Conservation (phyloP, 92 coral and sea anemone species). For the Zoanthus solanderi region DNA sequence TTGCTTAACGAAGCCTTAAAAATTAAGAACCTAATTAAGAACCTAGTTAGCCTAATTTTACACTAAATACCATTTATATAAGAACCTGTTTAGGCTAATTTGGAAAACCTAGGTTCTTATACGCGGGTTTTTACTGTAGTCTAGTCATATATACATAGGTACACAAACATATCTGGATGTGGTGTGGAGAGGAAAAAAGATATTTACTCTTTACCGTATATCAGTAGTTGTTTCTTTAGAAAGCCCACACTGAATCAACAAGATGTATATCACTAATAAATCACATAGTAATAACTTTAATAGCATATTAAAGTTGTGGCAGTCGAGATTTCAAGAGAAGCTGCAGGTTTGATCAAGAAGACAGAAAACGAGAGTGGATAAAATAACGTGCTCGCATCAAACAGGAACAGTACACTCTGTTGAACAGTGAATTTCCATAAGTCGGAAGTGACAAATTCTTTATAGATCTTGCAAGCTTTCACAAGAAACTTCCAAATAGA, state of each 20-base stretch:
- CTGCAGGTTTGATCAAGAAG: constrained; percentile 27
- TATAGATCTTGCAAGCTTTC: constrained; percentile 35
- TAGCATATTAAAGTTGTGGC: constrained; percentile 48
- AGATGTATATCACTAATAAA: neutral
- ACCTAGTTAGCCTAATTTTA: too few relatives aligned
- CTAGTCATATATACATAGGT: neutral
- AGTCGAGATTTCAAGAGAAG: constrained; percentile 48
- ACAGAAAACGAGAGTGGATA: constrained; percentile 49
- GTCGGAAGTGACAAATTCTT: constrained; percentile 29
- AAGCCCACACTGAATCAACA: neutral
- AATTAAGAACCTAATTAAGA: too few relatives aligned
- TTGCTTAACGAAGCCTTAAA: too few relatives aligned
- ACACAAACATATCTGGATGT: constrained; percentile 1
- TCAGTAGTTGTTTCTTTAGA: neutral
- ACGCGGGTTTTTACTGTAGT: too few relatives aligned
- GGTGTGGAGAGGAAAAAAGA: neutral
- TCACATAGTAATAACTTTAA: neutral
- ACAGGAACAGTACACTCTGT: constrained; percentile 46
- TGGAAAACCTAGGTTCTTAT: too few relatives aligned
- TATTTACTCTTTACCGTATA: neutral
- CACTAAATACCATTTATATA: too few relatives aligned
- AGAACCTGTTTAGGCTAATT: too few relatives aligned
- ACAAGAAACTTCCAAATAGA: constrained; percentile 49
- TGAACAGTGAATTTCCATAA: constrained; percentile 23
- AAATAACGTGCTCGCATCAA: constrained; percentile 62